Evolutionary conservation across 1,140 invertebrate species (phyloP).

Genomic region (Bombus superbus): DNA sequence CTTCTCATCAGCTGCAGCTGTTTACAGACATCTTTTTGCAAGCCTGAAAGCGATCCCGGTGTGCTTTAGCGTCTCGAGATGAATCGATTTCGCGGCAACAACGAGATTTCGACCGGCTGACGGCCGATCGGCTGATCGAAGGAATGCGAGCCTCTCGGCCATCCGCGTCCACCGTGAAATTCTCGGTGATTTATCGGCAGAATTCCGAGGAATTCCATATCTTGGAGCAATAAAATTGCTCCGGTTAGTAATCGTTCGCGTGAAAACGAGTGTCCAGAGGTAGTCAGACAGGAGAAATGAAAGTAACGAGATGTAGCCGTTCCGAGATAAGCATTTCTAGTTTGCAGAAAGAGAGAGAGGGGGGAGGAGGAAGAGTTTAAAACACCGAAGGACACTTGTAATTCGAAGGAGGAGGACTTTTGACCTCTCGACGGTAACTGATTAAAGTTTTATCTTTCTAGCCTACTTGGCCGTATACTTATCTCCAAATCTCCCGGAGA

Average conservation of each 20-base stretch:
- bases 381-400: not conserved
- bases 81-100: constrained; percentile 23
- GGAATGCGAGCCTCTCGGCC: not conserved
- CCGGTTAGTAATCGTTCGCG: not conserved
- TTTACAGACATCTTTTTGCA: constrained; percentile 24
- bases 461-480: constrained; percentile 34
- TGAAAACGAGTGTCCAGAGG: not conserved
- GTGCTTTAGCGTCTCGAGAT: not conserved
- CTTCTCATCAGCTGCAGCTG: constrained; percentile 21
- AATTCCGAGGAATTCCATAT: not conserved
- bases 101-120: not conserved
- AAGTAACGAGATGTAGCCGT: not conserved
- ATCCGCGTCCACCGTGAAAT: not conserved
- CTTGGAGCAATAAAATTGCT: not conserved
- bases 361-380: not conserved
- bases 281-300: not conserved
- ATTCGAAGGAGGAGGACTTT: not conserved
- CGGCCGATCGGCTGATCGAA: not conserved
- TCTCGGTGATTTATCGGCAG: not conserved
- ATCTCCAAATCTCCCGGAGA: not conserved
- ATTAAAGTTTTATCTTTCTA: constrained; percentile 29
- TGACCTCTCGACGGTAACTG: not conserved
- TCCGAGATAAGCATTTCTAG: not conserved
- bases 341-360: too few species aligned
- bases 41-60: constrained; percentile 6